Percentiles rank a stretch among this genome's conserved stretches.
phyloP scores from a whole-genome alignment of 2,797 vertebrate genomes.

The Arrhamphus sclerolepis region DNA sequence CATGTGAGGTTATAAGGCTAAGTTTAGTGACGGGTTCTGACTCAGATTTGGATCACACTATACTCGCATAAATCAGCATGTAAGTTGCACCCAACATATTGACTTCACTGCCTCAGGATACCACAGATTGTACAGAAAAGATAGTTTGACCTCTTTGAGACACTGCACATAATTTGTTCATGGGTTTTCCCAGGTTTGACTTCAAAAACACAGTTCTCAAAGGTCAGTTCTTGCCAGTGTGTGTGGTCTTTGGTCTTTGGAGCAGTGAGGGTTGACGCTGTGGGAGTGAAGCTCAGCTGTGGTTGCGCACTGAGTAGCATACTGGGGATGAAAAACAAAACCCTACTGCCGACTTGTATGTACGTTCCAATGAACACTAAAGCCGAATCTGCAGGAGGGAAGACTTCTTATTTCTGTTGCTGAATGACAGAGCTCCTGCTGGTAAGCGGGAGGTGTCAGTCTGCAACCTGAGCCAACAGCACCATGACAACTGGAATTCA shows the following conservation, averaged over 20 bases:
- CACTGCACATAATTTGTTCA: neutral
- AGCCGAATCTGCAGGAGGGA: conserved; percentile 5
- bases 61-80: neutral
- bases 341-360: neutral
- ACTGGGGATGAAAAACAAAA: conserved; percentile 34
- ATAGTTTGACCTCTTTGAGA: neutral
- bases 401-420: neutral
- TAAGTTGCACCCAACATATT: too few relatives aligned
- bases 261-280: conserved; percentile 22
- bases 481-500: neutral
- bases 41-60: conserved; percentile 17
- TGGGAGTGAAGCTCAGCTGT: conserved; percentile 29
- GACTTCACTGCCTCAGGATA: too few relatives aligned
- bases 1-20: conserved; percentile 2
- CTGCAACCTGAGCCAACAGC: neutral
- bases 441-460: neutral
- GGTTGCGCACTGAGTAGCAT: neutral
- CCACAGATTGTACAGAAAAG: too few relatives aligned
- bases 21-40: conserved; percentile 9
- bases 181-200: neutral
- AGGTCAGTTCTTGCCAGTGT: conserved; percentile 20
- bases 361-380: conserved; percentile 30
- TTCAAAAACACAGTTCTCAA: neutral
- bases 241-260: conserved; percentile 46
- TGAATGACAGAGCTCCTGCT: neutral